phyloP scores from a whole-genome alignment of 2,888 invertebrate species.

The Rugalucina vietnamica region DNA sequence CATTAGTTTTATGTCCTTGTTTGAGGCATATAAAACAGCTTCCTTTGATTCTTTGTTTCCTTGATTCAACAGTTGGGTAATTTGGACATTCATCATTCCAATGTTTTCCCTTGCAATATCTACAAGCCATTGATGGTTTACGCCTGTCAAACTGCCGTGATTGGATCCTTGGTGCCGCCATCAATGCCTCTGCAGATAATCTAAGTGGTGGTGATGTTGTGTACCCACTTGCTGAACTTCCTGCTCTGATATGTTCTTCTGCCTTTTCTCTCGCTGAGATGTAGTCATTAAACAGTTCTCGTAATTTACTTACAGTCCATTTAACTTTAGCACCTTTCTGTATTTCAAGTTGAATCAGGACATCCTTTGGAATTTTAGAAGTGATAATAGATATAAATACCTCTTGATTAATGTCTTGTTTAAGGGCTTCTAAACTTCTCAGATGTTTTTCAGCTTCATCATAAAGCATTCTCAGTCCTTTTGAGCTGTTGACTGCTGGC shows the following conservation, averaged over 20 bases:
- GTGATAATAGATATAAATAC: conserved; percentile 17
- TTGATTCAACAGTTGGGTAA: conserved; percentile 25
- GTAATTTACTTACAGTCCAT: neutral
- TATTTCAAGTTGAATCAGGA: conserved; percentile 5
- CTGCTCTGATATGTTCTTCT: neutral
- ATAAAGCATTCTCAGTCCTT: conserved; percentile 5
- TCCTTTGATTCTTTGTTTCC: conserved; percentile 28
- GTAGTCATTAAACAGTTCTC: conserved; percentile 5
- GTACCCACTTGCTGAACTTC: neutral
- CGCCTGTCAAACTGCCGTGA: neutral
- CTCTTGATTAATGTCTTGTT: conserved; percentile 15
- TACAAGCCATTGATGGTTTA: conserved; percentile 8
- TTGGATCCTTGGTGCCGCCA: conserved; percentile 3
- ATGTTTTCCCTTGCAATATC: conserved; percentile 20
- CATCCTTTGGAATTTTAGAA: conserved; percentile 17
- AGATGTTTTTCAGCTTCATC: conserved; percentile 29
- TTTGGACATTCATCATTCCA: conserved; percentile 35
- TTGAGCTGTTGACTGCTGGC: neutral
- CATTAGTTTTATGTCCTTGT: conserved; percentile 27
- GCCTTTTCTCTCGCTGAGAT: conserved; percentile 1
- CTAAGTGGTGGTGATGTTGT: neutral
- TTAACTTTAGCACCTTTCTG: conserved; percentile 19
- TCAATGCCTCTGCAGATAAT: neutral
- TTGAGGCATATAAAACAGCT: conserved; percentile 33
- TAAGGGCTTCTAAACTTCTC: conserved; percentile 19